Base-by-base conservation (phyloP, 2,113 vertebrate species). In the Callopanchax toddi region DNA sequence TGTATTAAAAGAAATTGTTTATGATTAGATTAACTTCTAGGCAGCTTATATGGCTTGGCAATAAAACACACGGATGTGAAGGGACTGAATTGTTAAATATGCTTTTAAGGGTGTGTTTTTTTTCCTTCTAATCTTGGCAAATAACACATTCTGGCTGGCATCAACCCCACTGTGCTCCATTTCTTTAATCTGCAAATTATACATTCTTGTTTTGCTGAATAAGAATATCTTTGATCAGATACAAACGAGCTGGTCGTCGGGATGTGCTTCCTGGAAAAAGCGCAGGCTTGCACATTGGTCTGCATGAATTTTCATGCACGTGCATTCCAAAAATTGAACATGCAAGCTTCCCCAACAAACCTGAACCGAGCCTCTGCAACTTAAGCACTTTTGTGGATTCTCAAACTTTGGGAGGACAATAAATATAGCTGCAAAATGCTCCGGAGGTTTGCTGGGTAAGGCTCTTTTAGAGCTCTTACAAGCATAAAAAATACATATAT, bases 141-240 rank as follows among this genome's bases (percentile, higher is more conserved):
- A 82, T 34, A n/a, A 77, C 69, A 32, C 53, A 17, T 29, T 39
- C 25, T 63, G 57, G 56, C 77, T 81, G 79, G 78, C 78, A 60
- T 21, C 52, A 60, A 69, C 75, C 66, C 59, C 23, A 60, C 78
- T 60, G 11, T 62, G 70, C 70, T 71, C 72, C 55, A 45, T 68
- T 86, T 83, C 55, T 74, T 61, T 87, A 86, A 85, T 87, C 70
- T 76, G 69, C 73, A 76, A 74, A 87, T 86, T 87, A 81, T 78
- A 74, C 80, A 83, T 86, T 83, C 79, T 83, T 84, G 74, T 85
- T 87, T 85, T 83, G 84, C 87, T 89, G 87, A 90, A 87, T 87
- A 86, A 81, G 88, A 85, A 75, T 52, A 65, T 79, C 76, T 87
- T 89, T 86, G 87, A 86, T 87, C 88, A 82, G 85, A 86, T 74